phyloP scores from a whole-genome alignment of 2,113 vertebrate species.

The Laterallus jamaicensis region DNA sequence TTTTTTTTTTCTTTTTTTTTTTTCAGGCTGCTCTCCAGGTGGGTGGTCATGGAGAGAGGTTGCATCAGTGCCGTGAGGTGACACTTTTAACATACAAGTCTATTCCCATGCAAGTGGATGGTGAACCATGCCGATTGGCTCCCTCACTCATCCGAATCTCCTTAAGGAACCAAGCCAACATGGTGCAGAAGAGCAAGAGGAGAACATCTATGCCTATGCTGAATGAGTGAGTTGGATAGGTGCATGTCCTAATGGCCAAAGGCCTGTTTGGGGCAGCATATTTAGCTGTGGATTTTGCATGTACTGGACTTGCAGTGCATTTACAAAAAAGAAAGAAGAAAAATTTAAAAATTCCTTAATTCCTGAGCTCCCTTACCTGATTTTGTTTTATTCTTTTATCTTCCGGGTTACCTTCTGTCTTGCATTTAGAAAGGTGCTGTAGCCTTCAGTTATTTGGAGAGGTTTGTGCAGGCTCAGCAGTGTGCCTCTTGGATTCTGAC shows the following conservation, averaged over 20 bases:
- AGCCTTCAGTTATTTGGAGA: background rate
- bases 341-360: background rate
- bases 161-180: constrained; percentile 83
- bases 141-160: constrained; percentile 82
- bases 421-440: background rate
- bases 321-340: background rate
- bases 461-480: background rate
- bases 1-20: background rate
- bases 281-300: constrained; percentile 48
- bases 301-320: constrained; percentile 22
- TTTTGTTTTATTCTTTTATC: background rate
- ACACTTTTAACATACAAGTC: constrained; percentile 81
- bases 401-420: background rate
- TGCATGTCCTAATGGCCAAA: background rate
- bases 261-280: background rate
- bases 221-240: constrained; percentile 80
- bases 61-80: constrained; percentile 85
- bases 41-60: constrained; percentile 80
- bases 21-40: constrained; percentile 82
- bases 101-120: constrained; percentile 86
- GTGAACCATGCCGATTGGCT: constrained; percentile 80
- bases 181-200: constrained; percentile 87
- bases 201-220: constrained; percentile 84
- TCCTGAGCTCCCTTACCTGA: background rate
- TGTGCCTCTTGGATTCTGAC: background rate